These are phyloP conservation scores for Sitta carolinensis DNA, from an alignment of 2,797 vertebrate genomes.

Conservation along the genomic window DNA sequence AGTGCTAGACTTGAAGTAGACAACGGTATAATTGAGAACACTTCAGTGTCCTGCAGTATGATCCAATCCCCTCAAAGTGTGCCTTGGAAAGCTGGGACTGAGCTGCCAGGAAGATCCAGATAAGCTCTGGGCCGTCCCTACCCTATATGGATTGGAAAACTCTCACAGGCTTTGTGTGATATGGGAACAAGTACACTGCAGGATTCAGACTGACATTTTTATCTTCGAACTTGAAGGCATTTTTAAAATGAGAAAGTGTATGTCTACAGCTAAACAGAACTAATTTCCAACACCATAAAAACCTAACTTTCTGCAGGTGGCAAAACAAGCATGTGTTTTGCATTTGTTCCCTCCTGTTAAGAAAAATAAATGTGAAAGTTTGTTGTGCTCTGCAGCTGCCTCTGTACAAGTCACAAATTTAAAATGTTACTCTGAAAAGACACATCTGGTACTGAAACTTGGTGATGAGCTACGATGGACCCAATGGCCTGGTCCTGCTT, in stretches of 20 bases:
- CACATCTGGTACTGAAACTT: neutral
- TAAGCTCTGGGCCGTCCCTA: neutral
- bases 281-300: neutral
- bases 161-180: neutral
- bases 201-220: neutral
- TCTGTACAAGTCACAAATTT: neutral
- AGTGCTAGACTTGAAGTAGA: neutral
- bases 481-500: neutral
- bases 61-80: neutral
- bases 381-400: neutral
- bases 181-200: neutral
- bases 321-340: neutral
- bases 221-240: neutral
- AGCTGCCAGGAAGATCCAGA: neutral
- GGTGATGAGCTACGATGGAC: neutral
- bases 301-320: neutral
- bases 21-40: neutral
- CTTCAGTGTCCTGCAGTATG: neutral
- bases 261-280: neutral
- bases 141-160: neutral
- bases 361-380: neutral
- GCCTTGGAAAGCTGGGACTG: neutral
- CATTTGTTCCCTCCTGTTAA: rapidly evolving
- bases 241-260: neutral
- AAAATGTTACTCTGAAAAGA: neutral